Conservation (phyloP, 2,797 vertebrate genomes). For the Cygnus olor region DNA sequence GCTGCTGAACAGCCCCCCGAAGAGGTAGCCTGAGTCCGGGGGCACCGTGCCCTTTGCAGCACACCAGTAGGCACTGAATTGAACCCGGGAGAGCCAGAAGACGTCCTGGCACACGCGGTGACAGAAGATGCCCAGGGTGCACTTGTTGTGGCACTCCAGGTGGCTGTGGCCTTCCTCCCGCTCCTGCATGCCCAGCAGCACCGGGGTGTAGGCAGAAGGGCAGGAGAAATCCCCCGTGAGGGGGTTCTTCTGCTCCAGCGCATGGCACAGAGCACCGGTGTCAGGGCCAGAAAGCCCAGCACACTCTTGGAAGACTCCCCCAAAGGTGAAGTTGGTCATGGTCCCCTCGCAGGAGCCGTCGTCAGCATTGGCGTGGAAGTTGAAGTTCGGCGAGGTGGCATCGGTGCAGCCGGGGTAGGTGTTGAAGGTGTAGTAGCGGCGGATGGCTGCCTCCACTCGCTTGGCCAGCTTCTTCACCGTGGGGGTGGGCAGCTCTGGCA, state of each 20-base stretch:
- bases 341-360: constrained; percentile 86
- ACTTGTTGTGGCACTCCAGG: constrained; percentile 77
- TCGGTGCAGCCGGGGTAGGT: constrained; percentile 86
- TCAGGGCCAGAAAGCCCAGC: constrained; percentile 8
- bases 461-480: constrained; percentile 80
- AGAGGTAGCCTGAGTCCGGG: constrained; percentile 82
- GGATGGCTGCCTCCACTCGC: constrained; percentile 78
- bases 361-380: constrained; percentile 89
- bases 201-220: constrained; percentile 68
- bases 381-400: constrained; percentile 84
- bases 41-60: constrained; percentile 27
- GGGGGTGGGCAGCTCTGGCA: constrained; percentile 86
- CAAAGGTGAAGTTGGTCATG: constrained; percentile 88
- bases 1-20: constrained; percentile 87
- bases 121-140: constrained; percentile 59
- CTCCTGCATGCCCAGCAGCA: constrained; percentile 80
- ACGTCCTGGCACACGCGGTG: constrained; percentile 77
- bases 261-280: constrained; percentile 74
- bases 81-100: constrained; percentile 81
- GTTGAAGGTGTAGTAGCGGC: constrained; percentile 87
- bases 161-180: constrained; percentile 82
- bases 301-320: constrained; percentile 88
- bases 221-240: constrained; percentile 85
- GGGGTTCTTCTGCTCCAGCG: constrained; percentile 84
- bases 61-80: constrained; percentile 87